Conservation (phyloP, 2,888 invertebrate genomes). For the Trypoxylon attenuatum region DNA sequence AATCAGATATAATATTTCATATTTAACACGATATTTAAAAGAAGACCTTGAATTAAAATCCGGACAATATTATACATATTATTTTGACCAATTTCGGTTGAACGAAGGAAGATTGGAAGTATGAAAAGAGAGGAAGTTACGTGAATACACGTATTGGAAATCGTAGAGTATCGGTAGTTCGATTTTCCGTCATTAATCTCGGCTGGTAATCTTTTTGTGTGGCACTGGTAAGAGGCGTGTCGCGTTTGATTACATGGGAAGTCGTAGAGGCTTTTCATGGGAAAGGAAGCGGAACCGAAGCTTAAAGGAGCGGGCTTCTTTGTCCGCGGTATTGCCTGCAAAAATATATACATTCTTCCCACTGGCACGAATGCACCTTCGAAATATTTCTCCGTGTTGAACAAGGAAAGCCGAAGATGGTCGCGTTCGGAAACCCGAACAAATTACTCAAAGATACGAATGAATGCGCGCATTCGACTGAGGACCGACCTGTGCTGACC, state of each 20-base stretch:
- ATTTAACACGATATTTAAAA: too few relatives aligned
- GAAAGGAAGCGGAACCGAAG: constrained; percentile 55
- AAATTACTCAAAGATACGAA: constrained; percentile 58
- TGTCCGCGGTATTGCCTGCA: constrained; percentile 22
- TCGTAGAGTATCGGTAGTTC: neutral
- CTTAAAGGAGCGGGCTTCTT: constrained; percentile 19
- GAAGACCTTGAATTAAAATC: too few relatives aligned
- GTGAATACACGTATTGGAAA: too few relatives aligned
- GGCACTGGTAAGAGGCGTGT: constrained; percentile 30
- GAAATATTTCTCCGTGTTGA: constrained; percentile 47
- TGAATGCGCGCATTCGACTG: constrained; percentile 46
- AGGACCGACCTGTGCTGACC: constrained; percentile 45
- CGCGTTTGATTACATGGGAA: constrained; percentile 41
- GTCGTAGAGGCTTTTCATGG: constrained; percentile 38
- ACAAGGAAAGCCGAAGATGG: constrained; percentile 28
- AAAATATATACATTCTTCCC: constrained; percentile 46
- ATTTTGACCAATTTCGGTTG: too few relatives aligned
- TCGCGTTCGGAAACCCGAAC: constrained; percentile 48
- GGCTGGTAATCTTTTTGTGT: neutral
- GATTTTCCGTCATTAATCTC: constrained; percentile 27
- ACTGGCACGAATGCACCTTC: constrained; percentile 37
- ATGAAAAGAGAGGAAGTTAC: too few relatives aligned
- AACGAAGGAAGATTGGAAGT: too few relatives aligned
- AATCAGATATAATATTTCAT: too few relatives aligned
- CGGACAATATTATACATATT: too few relatives aligned